These are phyloP conservation scores for Perca flavescens DNA, from an alignment of 2,113 vertebrate genomes.

Conservation along the genomic window DNA sequence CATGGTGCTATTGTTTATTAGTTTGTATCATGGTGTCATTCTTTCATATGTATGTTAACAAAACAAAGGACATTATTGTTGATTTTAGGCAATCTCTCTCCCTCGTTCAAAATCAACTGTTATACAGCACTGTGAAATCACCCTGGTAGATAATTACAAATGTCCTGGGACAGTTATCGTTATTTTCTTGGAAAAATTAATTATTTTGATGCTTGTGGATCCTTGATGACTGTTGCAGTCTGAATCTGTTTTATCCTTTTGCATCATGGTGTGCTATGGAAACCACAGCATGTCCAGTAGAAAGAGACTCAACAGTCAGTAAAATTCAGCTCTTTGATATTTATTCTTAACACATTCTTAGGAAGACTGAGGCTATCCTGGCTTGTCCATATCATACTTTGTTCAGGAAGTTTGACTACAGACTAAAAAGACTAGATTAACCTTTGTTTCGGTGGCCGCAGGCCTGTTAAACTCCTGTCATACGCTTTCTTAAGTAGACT, in stretches of 20 bases:
- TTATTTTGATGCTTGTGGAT: neutral
- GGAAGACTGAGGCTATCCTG: neutral
- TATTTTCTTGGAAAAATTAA: neutral
- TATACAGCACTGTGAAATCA: neutral
- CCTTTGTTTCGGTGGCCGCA: neutral
- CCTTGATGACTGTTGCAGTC: neutral
- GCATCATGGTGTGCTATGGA: neutral
- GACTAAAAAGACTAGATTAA: neutral
- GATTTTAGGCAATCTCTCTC: neutral
- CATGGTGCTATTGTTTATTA: neutral
- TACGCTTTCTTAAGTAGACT: neutral
- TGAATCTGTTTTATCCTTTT: neutral
- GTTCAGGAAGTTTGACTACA: too few species aligned
- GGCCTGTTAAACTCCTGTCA: neutral
- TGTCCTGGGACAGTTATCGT: neutral
- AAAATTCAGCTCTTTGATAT: constrained; percentile 2
- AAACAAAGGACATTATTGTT: neutral
- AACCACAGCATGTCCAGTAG: neutral
- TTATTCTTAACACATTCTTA: neutral
- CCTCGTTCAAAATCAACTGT: neutral
- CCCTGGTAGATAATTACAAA: neutral
- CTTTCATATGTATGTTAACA: neutral
- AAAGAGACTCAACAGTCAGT: neutral
- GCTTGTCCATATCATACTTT: neutral
- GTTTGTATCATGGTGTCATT: too few species aligned